Evolutionary conservation across 2,113 vertebrate species (phyloP).

Genomic region (Poeciliopsis turrubarensis): DNA sequence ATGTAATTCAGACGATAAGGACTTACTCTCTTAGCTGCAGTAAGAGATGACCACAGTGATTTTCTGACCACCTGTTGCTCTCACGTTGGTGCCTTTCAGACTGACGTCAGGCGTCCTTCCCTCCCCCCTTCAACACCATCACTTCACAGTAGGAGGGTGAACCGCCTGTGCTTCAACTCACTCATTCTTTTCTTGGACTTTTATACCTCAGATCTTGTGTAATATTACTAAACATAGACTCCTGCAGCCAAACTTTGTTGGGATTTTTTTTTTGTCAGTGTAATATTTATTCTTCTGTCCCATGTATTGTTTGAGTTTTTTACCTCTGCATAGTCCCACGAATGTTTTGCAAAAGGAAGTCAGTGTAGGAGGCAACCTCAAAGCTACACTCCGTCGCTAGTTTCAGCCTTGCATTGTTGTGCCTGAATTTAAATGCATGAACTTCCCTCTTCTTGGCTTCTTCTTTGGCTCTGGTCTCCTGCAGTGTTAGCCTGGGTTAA

Average conservation of each 20-base stretch:
- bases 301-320: background rate
- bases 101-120: slow-evolving; percentile 50
- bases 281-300: background rate
- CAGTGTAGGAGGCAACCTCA: background rate
- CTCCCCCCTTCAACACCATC: slow-evolving; percentile 23
- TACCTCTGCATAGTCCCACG: background rate
- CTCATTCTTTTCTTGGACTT: background rate
- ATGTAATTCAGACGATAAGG: slow-evolving; percentile 13
- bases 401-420: background rate
- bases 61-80: slow-evolving; percentile 61
- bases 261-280: background rate
- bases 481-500: slow-evolving; percentile 63
- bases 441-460: slow-evolving; percentile 4
- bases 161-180: slow-evolving; percentile 17
- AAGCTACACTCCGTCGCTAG: background rate
- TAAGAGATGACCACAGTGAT: slow-evolving; percentile 36
- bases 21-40: slow-evolving; percentile 19
- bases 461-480: slow-evolving; percentile 27
- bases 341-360: background rate
- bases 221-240: background rate
- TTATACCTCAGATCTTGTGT: background rate
- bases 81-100: slow-evolving; percentile 45
- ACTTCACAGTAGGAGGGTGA: slow-evolving; percentile 35
- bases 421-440: background rate
- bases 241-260: background rate